A percentile compares a stretch with the other conserved stretches of the same genome.
Evolutionary conservation across 2,888 invertebrate genomes (phyloP).

Genomic region (Lepidonotus clava): DNA sequence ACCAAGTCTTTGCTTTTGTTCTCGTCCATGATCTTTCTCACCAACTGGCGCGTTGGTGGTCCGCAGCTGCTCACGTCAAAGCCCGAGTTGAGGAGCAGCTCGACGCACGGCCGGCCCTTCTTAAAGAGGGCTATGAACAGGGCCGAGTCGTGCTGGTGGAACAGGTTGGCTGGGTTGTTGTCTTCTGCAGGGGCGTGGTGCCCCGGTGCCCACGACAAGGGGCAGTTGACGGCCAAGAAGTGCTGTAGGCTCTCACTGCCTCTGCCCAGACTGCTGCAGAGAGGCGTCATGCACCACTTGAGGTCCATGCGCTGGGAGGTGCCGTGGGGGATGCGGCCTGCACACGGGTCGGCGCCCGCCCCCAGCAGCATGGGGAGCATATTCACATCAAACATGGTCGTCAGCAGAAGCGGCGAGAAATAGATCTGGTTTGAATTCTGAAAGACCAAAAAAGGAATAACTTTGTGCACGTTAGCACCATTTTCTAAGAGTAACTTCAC

Average conservation of each 20-base stretch:
- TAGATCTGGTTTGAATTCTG: conserved; percentile 22
- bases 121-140: background rate
- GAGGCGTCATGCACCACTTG: background rate
- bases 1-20: background rate
- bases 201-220: background rate
- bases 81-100: conserved; percentile 12
- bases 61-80: background rate
- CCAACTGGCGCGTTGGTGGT: background rate
- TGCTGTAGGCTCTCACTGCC: background rate
- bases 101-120: background rate
- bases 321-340: background rate
- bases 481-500: background rate
- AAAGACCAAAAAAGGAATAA: conserved; percentile 19
- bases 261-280: conserved; percentile 1
- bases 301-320: background rate
- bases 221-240: conserved; percentile 6
- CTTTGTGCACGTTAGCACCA: background rate
- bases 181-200: background rate
- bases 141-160: conserved; percentile 4
- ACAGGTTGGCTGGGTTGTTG: background rate
- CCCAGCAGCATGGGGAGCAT: background rate
- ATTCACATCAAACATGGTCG: background rate
- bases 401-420: background rate
- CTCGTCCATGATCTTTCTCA: background rate
- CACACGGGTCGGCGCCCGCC: conserved; percentile 6